phyloP scores from a whole-genome alignment of 2,888 invertebrate species.

The Sarcophaga carnaria region DNA sequence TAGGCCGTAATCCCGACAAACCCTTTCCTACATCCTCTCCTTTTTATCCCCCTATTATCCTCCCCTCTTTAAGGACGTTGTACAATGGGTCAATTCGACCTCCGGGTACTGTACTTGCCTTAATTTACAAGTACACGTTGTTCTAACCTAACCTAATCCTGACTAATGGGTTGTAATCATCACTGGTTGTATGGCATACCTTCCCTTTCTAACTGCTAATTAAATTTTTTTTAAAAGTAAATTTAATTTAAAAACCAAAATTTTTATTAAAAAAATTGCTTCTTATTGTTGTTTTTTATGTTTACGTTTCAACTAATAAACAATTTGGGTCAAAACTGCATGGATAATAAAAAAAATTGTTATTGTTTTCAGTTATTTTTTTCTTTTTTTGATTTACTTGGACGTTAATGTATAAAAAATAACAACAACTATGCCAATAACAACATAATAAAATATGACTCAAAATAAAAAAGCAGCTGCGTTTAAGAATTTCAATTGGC shows the following conservation, averaged over 20 bases:
- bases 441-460: constrained; percentile 35
- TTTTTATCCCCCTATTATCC: no score
- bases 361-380: not conserved
- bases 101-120: no score
- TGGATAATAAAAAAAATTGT: constrained; percentile 31
- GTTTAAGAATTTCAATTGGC: constrained; percentile 57
- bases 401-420: not conserved
- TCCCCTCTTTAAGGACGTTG: no score
- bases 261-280: not conserved
- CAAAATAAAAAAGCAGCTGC: constrained; percentile 59
- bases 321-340: constrained; percentile 65
- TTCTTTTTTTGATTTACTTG: constrained; percentile 23
- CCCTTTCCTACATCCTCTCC: no score
- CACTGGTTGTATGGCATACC: no score
- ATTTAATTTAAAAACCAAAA: constrained; percentile 19
- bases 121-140: no score
- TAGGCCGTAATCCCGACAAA: no score
- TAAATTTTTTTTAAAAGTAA: constrained; percentile 9
- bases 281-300: not conserved
- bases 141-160: no score
- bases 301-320: constrained; percentile 24
- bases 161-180: no score
- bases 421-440: not conserved
- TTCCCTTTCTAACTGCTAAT: not conserved
- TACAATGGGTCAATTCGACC: no score